Conservation (phyloP, 2,888 invertebrate genomes). For the Xanthia togata region DNA sequence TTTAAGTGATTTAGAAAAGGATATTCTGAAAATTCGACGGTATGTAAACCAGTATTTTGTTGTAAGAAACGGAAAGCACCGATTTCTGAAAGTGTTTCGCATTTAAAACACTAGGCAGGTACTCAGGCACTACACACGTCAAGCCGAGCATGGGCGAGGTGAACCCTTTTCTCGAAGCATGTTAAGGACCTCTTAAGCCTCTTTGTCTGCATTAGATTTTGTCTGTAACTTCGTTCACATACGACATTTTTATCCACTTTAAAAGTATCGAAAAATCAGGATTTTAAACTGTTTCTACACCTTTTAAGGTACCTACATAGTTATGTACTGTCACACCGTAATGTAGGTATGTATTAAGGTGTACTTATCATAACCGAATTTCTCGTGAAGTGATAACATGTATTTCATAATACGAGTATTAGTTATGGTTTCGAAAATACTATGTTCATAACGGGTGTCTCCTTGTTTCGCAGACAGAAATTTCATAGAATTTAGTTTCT, state of each 20-base stretch:
- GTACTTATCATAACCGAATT: too few relatives aligned
- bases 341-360: too few relatives aligned
- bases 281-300: neutral
- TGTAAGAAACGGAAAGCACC: neutral
- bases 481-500: too few relatives aligned
- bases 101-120: neutral
- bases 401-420: neutral
- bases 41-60: neutral
- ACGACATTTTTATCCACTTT: neutral
- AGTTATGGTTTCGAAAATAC: neutral
- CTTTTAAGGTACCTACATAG: neutral
- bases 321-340: neutral
- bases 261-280: neutral
- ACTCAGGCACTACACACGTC: neutral
- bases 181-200: slow-evolving; percentile 19
- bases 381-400: too few relatives aligned
- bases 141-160: neutral
- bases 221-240: neutral
- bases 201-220: slow-evolving; percentile 18
- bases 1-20: neutral
- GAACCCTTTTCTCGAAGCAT: slow-evolving; percentile 13
- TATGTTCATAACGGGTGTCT: neutral
- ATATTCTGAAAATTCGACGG: neutral
- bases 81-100: neutral
- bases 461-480: too few relatives aligned